phyloP scores from a whole-genome alignment of 2,113 vertebrate genomes.

The Plecturocebus donacophilus region DNA sequence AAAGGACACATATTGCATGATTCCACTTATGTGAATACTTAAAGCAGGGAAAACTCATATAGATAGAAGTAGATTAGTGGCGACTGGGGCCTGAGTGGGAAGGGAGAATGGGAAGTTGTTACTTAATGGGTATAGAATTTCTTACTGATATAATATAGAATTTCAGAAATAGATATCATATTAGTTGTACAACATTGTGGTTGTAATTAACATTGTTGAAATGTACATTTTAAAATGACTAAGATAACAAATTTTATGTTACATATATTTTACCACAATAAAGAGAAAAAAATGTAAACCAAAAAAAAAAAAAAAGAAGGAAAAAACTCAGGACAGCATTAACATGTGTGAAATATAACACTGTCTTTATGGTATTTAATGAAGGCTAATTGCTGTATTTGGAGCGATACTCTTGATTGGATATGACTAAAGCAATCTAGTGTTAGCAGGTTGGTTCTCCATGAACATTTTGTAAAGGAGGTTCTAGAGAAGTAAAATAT shows the following conservation, averaged over 20 bases:
- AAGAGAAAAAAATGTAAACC: neutral
- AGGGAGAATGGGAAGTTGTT: neutral
- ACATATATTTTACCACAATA: neutral
- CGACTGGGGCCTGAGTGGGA: neutral
- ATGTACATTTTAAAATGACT: neutral
- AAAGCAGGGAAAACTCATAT: neutral
- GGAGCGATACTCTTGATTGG: neutral
- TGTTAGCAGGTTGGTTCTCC: neutral
- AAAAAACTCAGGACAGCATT: neutral
- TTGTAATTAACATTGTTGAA: neutral
- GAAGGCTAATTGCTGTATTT: neutral
- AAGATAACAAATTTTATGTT: conserved; percentile 12
- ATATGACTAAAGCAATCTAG: neutral
- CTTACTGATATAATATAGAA: neutral
- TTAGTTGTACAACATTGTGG: neutral
- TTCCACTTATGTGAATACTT: neutral
- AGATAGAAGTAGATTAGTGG: neutral
- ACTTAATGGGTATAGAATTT: neutral
- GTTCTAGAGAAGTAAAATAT: neutral
- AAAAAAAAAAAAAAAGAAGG: neutral
- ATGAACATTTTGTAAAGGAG: neutral
- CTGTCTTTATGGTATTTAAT: neutral
- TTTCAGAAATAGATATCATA: neutral
- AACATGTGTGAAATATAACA: neutral
- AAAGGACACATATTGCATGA: neutral